phyloP scores from a whole-genome alignment of 64 coral and sea anemone genomes.

The Orbicella faveolata region DNA sequence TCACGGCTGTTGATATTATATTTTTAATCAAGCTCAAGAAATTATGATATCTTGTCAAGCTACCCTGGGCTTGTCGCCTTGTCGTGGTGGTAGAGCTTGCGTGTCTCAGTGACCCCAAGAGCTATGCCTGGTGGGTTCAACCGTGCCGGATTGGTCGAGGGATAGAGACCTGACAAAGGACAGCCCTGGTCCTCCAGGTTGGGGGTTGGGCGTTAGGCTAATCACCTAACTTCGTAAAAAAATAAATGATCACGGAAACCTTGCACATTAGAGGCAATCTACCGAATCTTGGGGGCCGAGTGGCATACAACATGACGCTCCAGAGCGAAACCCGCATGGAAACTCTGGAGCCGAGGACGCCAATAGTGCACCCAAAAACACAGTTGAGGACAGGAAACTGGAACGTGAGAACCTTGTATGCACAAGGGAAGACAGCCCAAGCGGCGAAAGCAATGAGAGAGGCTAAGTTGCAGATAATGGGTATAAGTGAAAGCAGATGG shows the following conservation, averaged over 20 bases:
- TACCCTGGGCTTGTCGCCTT: not conserved
- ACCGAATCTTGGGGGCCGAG: too few relatives aligned
- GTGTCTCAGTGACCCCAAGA: constrained; percentile 8
- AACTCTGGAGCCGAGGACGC: too few relatives aligned
- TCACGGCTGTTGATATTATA: too few relatives aligned
- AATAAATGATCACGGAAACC: too few relatives aligned
- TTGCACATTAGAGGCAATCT: too few relatives aligned
- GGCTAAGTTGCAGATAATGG: not conserved
- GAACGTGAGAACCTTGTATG: constrained; percentile 15
- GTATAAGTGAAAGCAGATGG: constrained; percentile 28
- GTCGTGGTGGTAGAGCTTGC: constrained; percentile 13
- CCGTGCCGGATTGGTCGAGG: not conserved
- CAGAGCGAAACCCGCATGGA: not conserved
- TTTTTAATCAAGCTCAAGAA: too few relatives aligned
- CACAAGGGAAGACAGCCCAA: not conserved
- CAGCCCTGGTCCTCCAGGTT: constrained; percentile 17
- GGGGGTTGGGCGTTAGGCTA: not conserved
- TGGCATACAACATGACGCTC: too few relatives aligned
- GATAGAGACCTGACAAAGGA: constrained; percentile 1
- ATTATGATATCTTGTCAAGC: too few relatives aligned
- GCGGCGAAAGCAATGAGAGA: constrained; percentile 14
- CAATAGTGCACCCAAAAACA: too few relatives aligned
- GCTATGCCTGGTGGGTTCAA: constrained; percentile 3
- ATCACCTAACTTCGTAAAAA: too few relatives aligned
- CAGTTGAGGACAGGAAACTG: not conserved